Base-by-base conservation (phyloP, 1,140 invertebrate genomes). In the Doryteuthis pealeii region DNA sequence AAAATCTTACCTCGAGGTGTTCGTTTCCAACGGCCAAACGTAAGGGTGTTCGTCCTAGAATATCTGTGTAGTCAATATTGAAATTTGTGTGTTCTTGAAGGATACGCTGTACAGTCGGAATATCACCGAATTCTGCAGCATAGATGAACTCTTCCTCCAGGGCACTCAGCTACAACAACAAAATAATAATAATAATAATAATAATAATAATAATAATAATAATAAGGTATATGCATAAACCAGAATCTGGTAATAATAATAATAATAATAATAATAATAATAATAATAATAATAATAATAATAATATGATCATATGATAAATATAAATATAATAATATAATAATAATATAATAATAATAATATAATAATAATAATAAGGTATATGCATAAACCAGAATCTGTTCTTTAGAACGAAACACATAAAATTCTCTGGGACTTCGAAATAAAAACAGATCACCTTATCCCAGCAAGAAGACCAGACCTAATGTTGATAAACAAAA, bases 21-120 rank as follows among this genome's bases (percentile, higher is more conserved):
- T 87, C 86, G 77, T 86, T 85, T 43, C 82, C 85, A 14, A 86
- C 83, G 5, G 86, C 86, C 10, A 87, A 70, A 22, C 81, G 78
- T 12, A 87, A 71, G 0, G 86, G 84, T 14, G 85, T 84, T 30
- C 86, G 72, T 4, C 85, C 85, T 28, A 87, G 75, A 33, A 84
- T 83, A 70, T 87, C 85, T 66, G 76, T 80, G 70, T 81, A 83
- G 71, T 87, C 82, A 1, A 85, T 80, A 75, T 83, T 83, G 70
- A 87, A 81, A 30, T 81, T 76, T 0, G 77, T 74, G 32, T 86
- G 79, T 58, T 85, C 83, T 22, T 83, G 77, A 6, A 87, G 73
- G 31, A 86, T 77, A 32, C 80, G 66, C 35, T 83, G 78, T 0
- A 86, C 85, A 2, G 81, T 83, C 14, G 83, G 83, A 68, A 84